A percentile compares a stretch with the other conserved stretches of the same genome.
These are phyloP conservation scores for Venustoraphidia nigricollis DNA, from an alignment of 2,888 invertebrate species.

Conservation along the genomic window DNA sequence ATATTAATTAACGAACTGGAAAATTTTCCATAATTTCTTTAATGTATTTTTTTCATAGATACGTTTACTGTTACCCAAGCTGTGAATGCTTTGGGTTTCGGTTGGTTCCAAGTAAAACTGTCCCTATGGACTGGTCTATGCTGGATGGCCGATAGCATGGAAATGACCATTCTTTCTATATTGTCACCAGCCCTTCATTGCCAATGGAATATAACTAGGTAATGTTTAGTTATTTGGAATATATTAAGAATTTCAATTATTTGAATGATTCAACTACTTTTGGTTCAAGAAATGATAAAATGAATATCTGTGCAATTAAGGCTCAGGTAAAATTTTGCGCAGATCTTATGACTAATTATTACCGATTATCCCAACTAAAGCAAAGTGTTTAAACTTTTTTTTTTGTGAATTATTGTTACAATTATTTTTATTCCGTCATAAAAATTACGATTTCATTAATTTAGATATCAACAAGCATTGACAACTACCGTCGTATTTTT, in stretches of 20 bases:
- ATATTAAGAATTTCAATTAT: too few species aligned
- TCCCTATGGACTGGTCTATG: slow-evolving; percentile 73
- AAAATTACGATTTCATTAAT: not conserved
- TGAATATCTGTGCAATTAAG: too few species aligned
- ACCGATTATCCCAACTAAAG: too few species aligned
- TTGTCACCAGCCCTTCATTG: slow-evolving; percentile 87
- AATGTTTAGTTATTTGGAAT: slow-evolving; percentile 9
- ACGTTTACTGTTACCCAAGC: slow-evolving; percentile 78
- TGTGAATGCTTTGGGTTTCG: slow-evolving; percentile 74
- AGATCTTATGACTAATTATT: too few species aligned
- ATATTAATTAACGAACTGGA: slow-evolving; percentile 5
- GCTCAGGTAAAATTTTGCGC: too few species aligned
- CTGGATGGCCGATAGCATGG: slow-evolving; percentile 98
- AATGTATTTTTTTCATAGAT: slow-evolving; percentile 35
- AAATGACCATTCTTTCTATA: slow-evolving; percentile 92
- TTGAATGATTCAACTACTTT: too few species aligned
- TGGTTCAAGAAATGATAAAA: too few species aligned
- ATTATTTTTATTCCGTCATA: too few species aligned
- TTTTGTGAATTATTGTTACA: too few species aligned
- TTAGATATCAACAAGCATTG: slow-evolving; percentile 76
- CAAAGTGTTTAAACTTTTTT: too few species aligned
- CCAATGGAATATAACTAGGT: slow-evolving; percentile 78
- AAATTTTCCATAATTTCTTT: not conserved
- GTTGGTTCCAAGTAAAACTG: slow-evolving; percentile 78
- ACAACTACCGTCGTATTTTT: slow-evolving; percentile 88